A percentile compares a stretch with the other conserved stretches of the same genome.
Evolutionary conservation across 2,797 vertebrate genomes (phyloP).

Genomic region (Coendou prehensilis): DNA sequence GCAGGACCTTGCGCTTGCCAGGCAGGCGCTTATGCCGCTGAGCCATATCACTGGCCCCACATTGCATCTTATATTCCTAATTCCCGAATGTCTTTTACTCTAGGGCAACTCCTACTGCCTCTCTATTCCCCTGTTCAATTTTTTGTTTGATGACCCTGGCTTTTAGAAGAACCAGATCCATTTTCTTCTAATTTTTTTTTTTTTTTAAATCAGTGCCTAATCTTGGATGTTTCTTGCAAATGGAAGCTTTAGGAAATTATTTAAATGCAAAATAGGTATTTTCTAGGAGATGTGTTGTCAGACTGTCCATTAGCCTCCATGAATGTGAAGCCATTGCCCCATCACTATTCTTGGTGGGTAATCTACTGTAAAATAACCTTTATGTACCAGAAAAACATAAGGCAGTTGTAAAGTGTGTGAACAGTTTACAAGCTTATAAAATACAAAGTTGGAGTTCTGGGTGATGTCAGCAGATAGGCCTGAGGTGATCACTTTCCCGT

Average conservation of each 20-base stretch:
- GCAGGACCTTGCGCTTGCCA: too few relatives aligned
- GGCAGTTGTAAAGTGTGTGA: neutral
- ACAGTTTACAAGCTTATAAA: neutral
- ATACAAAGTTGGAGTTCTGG: neutral
- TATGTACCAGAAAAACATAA: neutral
- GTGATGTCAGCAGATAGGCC: neutral
- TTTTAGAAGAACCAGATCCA: neutral
- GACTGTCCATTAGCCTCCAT: neutral
- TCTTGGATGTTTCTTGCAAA: slow-evolving; percentile 32
- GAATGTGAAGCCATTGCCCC: neutral
- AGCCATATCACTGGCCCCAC: too few relatives aligned
- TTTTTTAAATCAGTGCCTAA: neutral
- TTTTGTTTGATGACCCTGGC: neutral
- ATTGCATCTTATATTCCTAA: neutral
- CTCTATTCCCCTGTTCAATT: accelerated
- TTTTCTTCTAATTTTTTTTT: neutral
- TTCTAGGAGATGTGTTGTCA: neutral
- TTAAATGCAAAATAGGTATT: neutral
- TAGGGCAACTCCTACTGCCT: too few relatives aligned
- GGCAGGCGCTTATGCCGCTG: too few relatives aligned
- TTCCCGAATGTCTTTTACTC: neutral
- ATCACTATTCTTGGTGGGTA: neutral
- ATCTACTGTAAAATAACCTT: neutral
- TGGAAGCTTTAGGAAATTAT: neutral
- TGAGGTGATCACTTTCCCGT: neutral